Conservation (phyloP, 2,888 invertebrate genomes). For the Pollenia labialis region DNA sequence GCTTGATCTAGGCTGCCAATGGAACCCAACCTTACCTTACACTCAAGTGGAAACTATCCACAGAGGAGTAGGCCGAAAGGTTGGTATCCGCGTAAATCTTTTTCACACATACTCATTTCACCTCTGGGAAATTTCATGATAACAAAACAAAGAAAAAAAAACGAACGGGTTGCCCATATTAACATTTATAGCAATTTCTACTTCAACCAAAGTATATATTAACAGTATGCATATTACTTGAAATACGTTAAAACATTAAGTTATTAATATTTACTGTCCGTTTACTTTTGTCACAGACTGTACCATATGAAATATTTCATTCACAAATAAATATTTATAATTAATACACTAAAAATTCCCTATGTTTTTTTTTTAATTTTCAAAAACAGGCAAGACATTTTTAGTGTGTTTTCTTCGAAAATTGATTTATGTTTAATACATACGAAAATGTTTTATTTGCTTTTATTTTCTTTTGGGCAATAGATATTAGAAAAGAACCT, state of each 20-base stretch:
- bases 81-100: too few relatives aligned
- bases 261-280: not conserved
- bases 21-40: too few relatives aligned
- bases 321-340: constrained; percentile 45
- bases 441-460: not conserved
- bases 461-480: not conserved
- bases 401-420: not conserved
- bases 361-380: not conserved
- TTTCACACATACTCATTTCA: too few relatives aligned
- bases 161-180: too few relatives aligned
- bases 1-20: too few relatives aligned
- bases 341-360: constrained; percentile 35
- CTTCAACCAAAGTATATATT: too few relatives aligned
- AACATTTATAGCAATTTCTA: too few relatives aligned
- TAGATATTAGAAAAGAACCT: not conserved
- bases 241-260: not conserved
- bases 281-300: not conserved
- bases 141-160: too few relatives aligned
- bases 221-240: not conserved
- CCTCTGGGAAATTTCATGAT: too few relatives aligned
- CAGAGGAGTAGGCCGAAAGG: too few relatives aligned
- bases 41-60: too few relatives aligned
- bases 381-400: constrained; percentile 1
- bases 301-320: constrained; percentile 35
- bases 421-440: constrained; percentile 41